Evolutionary conservation across 2,888 invertebrate genomes (phyloP), one percentile per base, ranked within the genome.

Genomic region (Agonopterix subpropinquella): DNA sequence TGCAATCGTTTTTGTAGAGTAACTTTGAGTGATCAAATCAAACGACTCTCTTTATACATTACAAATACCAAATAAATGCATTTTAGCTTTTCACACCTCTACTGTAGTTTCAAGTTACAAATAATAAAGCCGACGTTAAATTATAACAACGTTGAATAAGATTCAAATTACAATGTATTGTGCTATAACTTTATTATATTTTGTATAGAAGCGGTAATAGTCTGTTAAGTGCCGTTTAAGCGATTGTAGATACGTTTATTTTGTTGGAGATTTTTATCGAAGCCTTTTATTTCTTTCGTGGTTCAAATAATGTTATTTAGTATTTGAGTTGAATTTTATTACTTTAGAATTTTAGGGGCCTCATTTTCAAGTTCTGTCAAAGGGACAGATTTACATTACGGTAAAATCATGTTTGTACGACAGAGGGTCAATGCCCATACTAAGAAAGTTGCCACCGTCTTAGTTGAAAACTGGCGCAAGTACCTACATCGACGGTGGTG

Each of bases 211-310:
- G 45, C 54, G 45, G 51, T 71, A 70, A 73, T 72, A 54, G 65
- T 56, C 57, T 55, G 69, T 68, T 71, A 63, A 70, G 63, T 61
- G 62, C 62, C 54, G 48, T 64, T 70, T 68, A 67, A 66, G 52
- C 57, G 66, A 65, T 67, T 53, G 54, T 46, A 56, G 58, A 61
- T 62, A 56, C 52, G 49, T 13, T 46, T 50, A 49, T 11, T 18
- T 28, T 43, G 35, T n/a, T 43, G 46, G 55, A 58, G 55, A 42
- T 42, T 57, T 59, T 58, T 61, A 63, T 64, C 63, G 54, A n/a
- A 47, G n/a, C 41, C 13, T 43, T 48, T 45, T 45, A 39, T 50
- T 37, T 39, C n/a, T 39, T n/a, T n/a, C 39, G 10, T 39, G 39
- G 39, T 39, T 39, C 5, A 28, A 28, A 28, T 28, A 28, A 28